These are phyloP conservation scores for Drosophila yakuba DNA, from an alignment of 1,140 invertebrate species.

Conservation along the genomic window DNA sequence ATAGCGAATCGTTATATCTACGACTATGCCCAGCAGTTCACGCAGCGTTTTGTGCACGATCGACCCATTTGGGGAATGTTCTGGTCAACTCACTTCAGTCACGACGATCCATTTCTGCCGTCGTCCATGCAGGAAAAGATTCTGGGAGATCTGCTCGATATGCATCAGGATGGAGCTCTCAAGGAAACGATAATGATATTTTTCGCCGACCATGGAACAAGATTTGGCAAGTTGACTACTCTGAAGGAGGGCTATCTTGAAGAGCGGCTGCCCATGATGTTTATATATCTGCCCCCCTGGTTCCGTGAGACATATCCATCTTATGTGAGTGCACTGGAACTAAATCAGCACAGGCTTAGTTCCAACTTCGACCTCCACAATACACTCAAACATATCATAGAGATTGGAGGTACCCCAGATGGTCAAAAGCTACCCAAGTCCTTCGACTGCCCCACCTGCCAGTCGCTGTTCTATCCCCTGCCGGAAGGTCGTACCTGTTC, in stretches of 20 bases:
- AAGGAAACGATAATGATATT: constrained; percentile 91
- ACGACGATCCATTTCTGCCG: constrained; percentile 90
- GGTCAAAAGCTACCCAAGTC: constrained; percentile 36
- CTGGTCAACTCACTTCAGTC: constrained; percentile 91
- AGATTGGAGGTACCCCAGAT: constrained; percentile 58
- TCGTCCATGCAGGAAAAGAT: constrained; percentile 88
- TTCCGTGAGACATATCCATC: constrained; percentile 88
- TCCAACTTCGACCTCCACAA: constrained; percentile 94
- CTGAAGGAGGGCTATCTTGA: constrained; percentile 91
- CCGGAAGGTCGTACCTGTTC: constrained; percentile 88
- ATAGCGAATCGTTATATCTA: constrained; percentile 86
- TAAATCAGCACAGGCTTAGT: constrained; percentile 90
- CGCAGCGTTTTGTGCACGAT: constrained; percentile 67
- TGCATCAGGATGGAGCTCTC: constrained; percentile 87
- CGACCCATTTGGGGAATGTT: constrained; percentile 90
- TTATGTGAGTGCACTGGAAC: constrained; percentile 88
- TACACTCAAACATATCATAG: constrained; percentile 85
- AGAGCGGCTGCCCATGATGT: constrained; percentile 94
- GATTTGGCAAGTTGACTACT: constrained; percentile 91
- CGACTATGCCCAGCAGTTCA: constrained; percentile 86
- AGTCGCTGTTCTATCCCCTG: constrained; percentile 88
- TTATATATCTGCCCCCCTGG: constrained; percentile 90
- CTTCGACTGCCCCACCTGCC: constrained; percentile 87
- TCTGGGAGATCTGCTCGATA: constrained; percentile 86
- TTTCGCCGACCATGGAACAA: constrained; percentile 95